Base-by-base conservation (phyloP, 2,797 vertebrate species). In the Taeniopygia guttata region DNA sequence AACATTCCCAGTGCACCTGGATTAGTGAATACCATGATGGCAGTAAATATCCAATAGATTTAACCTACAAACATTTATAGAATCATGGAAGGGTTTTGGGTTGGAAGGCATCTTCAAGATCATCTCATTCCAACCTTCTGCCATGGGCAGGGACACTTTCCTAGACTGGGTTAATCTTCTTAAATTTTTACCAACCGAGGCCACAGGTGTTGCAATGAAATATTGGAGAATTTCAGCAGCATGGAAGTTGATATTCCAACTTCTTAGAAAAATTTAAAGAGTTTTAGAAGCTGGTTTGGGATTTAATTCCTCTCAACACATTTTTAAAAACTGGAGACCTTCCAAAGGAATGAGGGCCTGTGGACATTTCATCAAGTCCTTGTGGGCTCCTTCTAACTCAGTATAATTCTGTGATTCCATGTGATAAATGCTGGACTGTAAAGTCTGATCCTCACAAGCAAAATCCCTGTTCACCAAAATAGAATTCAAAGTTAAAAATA, bases 401-500 rank as follows among this genome's bases (percentile, higher is more conserved):
- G 34, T 19, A 12, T 27, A 12, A 14, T 58, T 52, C 21, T 84
- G 6, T 22, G 3, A 51, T 40, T 51, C 29, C 7, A 0, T 7
- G 7, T 32, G 25, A 13, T 25, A 54, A 74, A 70, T 10, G 3
- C 12, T 66, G 66, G 62, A 22, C 34, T 46, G 34, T 7, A 14
- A 80, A 83, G 20, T 32, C 38, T 63, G 38, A 58, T 60, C 60
- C 30, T 79, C 38, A 34, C 7, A 70, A 73, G 32, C 5, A 72
- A 83, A 85, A 60, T n/a, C 32, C 15, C 27, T 25, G 25, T 63
- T 78, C 12, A 40, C 72, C 8, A 63, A 59, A 66, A 84, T 73
- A 84, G 10, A 88, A 73, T 11, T 48, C 48, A 11, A 58, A 78
- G 73, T n/a, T 94, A 88, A 95, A 94, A 94, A 94, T 90, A 91